Evolutionary conservation across 1,140 invertebrate species (phyloP), one percentile per base, ranked within the genome.

Genomic region (Mycetomoellerius zeteki): DNA sequence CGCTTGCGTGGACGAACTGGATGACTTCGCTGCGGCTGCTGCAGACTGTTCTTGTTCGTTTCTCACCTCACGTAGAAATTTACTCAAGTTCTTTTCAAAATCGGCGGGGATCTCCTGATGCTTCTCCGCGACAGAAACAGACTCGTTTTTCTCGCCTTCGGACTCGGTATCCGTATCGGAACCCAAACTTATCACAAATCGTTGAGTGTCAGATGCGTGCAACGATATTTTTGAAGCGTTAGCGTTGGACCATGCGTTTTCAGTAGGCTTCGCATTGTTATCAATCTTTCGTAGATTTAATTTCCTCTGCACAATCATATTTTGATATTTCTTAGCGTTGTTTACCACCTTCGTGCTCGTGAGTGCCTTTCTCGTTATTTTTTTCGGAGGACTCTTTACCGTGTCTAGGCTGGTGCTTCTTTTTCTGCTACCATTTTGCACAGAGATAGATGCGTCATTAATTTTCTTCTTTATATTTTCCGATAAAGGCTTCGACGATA

Each of bases 131-230:
- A 24, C 7, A 8, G 71, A 14, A 8, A 54, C 67, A 24, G 52
- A 33, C 37, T 43, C 64, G n/a, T 47, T 47, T 21, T 64, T 78
- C 8, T 94, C 92, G 0, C 56, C 58, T 52, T 95, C 94, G 19
- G 94, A 91, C 47, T 94, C 94, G 77, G 92, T 95, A 12, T 95
- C 95, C 91, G n/a, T 56, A 33, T 95, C 95, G 1, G 93, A 92
- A 5, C 91, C 94, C 1, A 96, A 86, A 86, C 80, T 94, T 21
- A 96, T 95, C 6, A 96, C 90, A 75, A 96, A 91, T n/a, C 93
- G 77, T 60, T 93, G 86, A 3, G 85, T 85, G 0, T 91, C 92
- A 24, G 50, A 27, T 16, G 69, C 52, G 54, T 73, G 69, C 0
- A 86, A 84, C 14, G 73, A 56, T 14, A 65, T 33, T 21, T 92